Conservation (phyloP, 2,797 vertebrate genomes). For the Morelia viridis region DNA sequence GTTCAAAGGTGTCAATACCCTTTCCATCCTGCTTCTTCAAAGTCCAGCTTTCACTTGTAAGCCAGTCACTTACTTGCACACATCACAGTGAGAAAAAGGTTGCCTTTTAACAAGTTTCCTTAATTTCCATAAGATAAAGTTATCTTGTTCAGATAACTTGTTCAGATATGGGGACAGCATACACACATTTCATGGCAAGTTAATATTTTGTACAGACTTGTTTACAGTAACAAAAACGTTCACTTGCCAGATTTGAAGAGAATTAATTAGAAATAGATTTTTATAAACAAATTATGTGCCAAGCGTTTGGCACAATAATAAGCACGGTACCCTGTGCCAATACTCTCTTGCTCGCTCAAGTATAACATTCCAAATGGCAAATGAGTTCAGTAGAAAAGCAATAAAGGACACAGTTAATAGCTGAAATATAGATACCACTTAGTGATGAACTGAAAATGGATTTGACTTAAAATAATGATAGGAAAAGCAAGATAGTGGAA, state of each 20-base stretch:
- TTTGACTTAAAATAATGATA: background rate
- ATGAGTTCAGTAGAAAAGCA: background rate
- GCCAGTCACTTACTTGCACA: background rate
- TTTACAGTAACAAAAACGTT: background rate
- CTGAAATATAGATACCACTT: background rate
- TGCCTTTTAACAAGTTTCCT: background rate
- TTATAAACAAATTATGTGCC: constrained; percentile 9
- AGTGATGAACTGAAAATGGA: background rate
- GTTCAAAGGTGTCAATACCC: background rate
- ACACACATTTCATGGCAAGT: background rate
- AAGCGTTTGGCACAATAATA: background rate
- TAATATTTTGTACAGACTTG: background rate
- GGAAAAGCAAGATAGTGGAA: background rate
- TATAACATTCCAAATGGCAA: background rate
- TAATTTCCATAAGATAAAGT: background rate
- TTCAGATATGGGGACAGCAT: background rate
- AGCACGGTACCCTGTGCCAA: background rate
- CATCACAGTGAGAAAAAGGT: background rate
- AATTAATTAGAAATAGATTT: constrained; percentile 7
- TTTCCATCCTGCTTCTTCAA: background rate
- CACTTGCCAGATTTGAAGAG: background rate
- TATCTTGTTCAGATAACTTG: background rate
- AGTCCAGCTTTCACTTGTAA: background rate
- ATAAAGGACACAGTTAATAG: background rate
- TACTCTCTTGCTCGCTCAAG: background rate